Evolutionary conservation across 2,888 invertebrate species (phyloP).

Genomic region (Perizoma affinitatum): DNA sequence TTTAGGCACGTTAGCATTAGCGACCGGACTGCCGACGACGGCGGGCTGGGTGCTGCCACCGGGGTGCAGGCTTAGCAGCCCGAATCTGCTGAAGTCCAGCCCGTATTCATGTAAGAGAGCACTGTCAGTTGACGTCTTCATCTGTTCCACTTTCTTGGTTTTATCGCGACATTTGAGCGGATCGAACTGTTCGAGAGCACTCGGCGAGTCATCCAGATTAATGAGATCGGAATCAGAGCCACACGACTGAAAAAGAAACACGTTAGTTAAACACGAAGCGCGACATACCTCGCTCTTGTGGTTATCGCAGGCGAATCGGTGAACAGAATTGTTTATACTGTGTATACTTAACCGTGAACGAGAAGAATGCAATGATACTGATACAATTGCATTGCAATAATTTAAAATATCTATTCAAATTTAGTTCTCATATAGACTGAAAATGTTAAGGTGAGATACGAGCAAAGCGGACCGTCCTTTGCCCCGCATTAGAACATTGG

Average conservation of each 20-base stretch:
- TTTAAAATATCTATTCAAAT: no score
- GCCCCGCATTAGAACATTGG: no score
- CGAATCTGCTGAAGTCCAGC: conserved; percentile 85
- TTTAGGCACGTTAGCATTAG: conserved; percentile 59
- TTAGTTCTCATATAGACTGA: no score
- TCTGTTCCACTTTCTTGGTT: conserved; percentile 65
- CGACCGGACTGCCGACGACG: conserved; percentile 45
- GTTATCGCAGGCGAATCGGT: conserved; percentile 3
- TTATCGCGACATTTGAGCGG: conserved; percentile 70
- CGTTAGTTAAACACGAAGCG: conserved; percentile 50
- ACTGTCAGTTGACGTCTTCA: conserved; percentile 79
- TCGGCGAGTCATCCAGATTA: conserved; percentile 75
- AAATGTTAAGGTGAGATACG: no score
- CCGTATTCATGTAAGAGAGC: conserved; percentile 90
- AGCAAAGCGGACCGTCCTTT: no score
- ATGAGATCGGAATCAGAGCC: conserved; percentile 76
- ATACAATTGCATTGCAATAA: no score
- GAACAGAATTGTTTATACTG: not conserved
- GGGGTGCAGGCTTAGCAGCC: conserved; percentile 74
- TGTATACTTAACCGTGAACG: no score
- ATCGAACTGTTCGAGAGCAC: conserved; percentile 74
- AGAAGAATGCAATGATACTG: no score
- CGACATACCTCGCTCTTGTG: conserved; percentile 7
- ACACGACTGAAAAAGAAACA: conserved; percentile 76
- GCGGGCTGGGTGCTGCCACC: conserved; percentile 51